Evolutionary conservation across 2,113 vertebrate species (phyloP).

Genomic region (Lynx canadensis): DNA sequence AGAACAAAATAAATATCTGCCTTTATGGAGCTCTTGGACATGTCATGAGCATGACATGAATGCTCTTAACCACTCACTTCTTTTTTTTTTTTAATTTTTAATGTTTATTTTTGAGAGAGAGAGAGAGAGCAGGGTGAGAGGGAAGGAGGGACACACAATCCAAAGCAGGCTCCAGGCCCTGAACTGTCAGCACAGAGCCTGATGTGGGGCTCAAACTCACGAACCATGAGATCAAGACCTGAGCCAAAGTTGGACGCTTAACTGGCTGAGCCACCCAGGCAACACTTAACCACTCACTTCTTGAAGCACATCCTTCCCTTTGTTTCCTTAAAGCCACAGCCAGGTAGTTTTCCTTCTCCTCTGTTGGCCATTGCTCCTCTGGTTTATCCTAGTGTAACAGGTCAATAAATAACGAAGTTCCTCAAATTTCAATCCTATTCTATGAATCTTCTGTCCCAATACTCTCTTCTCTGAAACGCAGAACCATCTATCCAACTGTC

Average conservation of each 20-base stretch:
- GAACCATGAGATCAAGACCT: too few relatives aligned
- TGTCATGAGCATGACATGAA: neutral
- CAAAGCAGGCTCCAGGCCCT: too few relatives aligned
- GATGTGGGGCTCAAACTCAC: too few relatives aligned
- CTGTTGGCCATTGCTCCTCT: neutral
- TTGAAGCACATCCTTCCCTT: neutral
- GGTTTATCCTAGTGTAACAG: neutral
- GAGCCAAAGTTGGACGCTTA: too few relatives aligned
- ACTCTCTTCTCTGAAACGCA: neutral
- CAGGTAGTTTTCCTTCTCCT: neutral
- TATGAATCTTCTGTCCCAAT: neutral
- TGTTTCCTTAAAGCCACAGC: neutral
- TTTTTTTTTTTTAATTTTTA: too few relatives aligned
- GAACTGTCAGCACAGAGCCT: too few relatives aligned
- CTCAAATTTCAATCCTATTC: neutral
- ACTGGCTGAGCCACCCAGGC: too few relatives aligned
- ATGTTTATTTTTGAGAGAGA: too few relatives aligned
- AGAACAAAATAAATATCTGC: neutral
- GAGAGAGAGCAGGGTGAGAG: too few relatives aligned
- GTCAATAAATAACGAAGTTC: neutral
- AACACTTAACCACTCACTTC: neutral
- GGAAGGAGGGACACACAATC: too few relatives aligned
- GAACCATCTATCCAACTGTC: neutral
- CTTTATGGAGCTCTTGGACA: neutral
- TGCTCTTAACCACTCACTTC: neutral